A percentile compares a stretch with the other conserved stretches of the same genome.
phyloP scores from a whole-genome alignment of 2,888 invertebrate genomes.

The Monochamus alternatus region DNA sequence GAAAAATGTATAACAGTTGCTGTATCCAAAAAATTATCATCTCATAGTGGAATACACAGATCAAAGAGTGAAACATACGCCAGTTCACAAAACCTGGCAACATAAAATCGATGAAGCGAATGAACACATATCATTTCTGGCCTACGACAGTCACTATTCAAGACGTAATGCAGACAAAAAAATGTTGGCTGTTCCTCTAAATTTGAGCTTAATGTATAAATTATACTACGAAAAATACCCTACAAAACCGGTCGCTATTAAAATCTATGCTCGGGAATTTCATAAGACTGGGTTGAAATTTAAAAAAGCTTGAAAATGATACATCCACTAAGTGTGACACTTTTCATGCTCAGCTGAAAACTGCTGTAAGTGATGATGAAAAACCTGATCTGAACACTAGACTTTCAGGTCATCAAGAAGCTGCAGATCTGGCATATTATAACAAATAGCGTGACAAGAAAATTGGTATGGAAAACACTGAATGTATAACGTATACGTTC shows the following conservation, averaged over 20 bases:
- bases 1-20: conserved; percentile 28
- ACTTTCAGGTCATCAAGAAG: conserved; percentile 5
- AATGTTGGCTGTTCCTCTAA: conserved; percentile 29
- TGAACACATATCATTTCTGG: conserved; percentile 21
- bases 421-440: conserved; percentile 24
- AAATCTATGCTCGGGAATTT: conserved; percentile 36
- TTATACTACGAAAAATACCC: conserved; percentile 33
- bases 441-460: conserved; percentile 24
- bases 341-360: conserved; percentile 27
- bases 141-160: conserved; percentile 27
- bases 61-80: conserved; percentile 35
- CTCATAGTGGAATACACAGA: conserved; percentile 26
- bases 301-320: conserved; percentile 39
- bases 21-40: conserved; percentile 24
- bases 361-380: too few species aligned
- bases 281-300: conserved; percentile 35
- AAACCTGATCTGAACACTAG: conserved; percentile 7
- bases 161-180: conserved; percentile 37
- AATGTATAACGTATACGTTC: conserved; percentile 24
- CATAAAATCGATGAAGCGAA: conserved; percentile 34
- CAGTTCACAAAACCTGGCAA: conserved; percentile 34
- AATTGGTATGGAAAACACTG: conserved; percentile 18
- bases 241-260: conserved; percentile 34
- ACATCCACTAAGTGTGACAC: conserved; percentile 38
- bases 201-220: conserved; percentile 30